Percentiles rank a stretch among this genome's conserved stretches.
Evolutionary conservation across 2,888 invertebrate genomes (phyloP).

Genomic region (Odontothrips loti): DNA sequence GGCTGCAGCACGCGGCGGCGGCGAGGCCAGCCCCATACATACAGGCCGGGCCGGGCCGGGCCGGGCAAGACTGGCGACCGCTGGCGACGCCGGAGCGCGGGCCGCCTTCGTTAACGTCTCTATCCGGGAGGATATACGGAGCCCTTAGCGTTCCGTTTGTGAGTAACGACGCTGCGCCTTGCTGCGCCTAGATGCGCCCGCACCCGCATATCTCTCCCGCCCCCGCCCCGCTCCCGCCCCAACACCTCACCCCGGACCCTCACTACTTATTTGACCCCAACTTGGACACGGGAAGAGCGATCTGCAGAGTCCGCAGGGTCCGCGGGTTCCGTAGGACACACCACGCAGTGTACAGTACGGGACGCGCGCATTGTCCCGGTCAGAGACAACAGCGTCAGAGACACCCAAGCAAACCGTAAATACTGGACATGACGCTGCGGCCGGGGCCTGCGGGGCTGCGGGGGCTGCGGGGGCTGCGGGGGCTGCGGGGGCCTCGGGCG

Average conservation of each 20-base stretch:
- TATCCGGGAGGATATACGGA: neutral
- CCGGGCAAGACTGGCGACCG: no score
- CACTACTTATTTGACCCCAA: no score
- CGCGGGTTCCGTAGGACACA: no score
- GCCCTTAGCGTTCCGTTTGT: neutral
- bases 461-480: neutral
- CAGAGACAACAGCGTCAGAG: neutral
- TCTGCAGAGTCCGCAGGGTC: no score
- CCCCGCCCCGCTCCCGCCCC: no score
- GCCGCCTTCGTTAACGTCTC: conserved; percentile 11
- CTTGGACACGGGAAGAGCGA: no score
- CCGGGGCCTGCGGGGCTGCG: neutral
- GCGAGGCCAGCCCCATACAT: neutral
- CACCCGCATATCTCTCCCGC: no score
- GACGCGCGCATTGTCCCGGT: neutral
- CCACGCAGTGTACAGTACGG: neutral
- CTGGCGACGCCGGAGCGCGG: neutral
- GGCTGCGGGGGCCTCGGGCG: no score
- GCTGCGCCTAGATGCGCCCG: neutral
- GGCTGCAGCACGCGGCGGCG: neutral
- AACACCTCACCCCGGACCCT: no score
- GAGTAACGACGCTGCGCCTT: neutral
- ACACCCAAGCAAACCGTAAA: neutral
- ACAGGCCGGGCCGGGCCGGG: no score
- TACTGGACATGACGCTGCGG: neutral